These are phyloP conservation scores for Hecatera dysodea DNA, from an alignment of 2,888 invertebrate genomes.

Conservation along the genomic window DNA sequence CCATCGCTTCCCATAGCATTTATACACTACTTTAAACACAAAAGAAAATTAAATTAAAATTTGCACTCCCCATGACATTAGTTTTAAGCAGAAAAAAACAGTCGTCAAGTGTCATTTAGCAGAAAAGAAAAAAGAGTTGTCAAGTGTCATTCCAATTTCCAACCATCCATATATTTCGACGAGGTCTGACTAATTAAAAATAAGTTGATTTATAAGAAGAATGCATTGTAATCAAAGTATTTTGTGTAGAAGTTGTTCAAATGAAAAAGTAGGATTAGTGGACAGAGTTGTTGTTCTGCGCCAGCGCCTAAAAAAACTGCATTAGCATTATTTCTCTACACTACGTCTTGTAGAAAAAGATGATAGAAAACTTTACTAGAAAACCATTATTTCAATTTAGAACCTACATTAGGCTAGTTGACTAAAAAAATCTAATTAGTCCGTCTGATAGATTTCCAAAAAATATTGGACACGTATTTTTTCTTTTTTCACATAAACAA, in stretches of 20 bases:
- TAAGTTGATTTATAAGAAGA: constrained; percentile 9
- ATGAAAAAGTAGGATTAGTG: neutral
- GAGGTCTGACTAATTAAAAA: constrained; percentile 8
- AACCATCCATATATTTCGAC: constrained; percentile 19
- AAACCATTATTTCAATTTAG: too few species aligned
- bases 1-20: constrained; percentile 78
- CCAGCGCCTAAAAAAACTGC: neutral
- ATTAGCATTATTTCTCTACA: neutral
- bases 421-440: too few species aligned
- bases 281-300: neutral
- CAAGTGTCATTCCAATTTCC: constrained; percentile 52
- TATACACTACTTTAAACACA: constrained; percentile 26
- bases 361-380: neutral
- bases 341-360: neutral
- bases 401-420: too few species aligned
- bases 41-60: constrained; percentile 34
- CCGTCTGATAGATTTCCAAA: too few species aligned
- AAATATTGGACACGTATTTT: too few species aligned
- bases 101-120: neutral
- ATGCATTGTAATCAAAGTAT: constrained; percentile 4
- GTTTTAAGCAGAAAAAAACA: constrained; percentile 14
- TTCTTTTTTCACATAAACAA: too few species aligned
- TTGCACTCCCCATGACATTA: constrained; percentile 10
- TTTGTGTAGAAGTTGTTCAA: neutral
- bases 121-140: constrained; percentile 38